Percentiles rank a stretch among this genome's conserved stretches.
These are phyloP conservation scores for Pungitius pungitius DNA, from an alignment of 2,113 vertebrate species.

Conservation along the genomic window DNA sequence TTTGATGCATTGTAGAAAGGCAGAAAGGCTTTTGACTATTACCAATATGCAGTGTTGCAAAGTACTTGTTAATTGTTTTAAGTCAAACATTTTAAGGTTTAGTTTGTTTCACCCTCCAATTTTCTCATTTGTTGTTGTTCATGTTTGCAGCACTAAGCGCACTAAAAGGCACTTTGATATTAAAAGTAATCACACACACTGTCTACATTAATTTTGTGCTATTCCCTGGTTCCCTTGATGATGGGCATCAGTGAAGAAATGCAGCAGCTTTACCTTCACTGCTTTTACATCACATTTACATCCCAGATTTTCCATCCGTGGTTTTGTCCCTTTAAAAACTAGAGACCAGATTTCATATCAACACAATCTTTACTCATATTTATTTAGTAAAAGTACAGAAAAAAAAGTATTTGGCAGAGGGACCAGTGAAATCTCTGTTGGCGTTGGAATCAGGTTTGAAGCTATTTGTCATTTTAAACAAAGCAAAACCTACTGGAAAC, in stretches of 20 bases:
- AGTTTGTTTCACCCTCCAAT: background rate
- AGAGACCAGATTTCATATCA: constrained; percentile 4
- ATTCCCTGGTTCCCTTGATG: background rate
- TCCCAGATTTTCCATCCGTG: background rate
- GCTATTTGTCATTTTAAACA: constrained; percentile 9
- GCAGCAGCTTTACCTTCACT: background rate
- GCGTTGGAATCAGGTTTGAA: constrained; percentile 32
- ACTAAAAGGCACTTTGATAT: background rate
- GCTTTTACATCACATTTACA: background rate
- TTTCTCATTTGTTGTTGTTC: background rate
- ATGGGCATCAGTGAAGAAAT: background rate
- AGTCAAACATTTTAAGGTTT: background rate
- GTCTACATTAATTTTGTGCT: background rate
- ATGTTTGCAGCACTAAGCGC: too few relatives aligned
- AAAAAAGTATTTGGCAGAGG: constrained; percentile 46
- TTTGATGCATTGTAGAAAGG: background rate
- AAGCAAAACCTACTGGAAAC: background rate
- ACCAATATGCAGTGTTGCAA: too few relatives aligned
- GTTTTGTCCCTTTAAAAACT: background rate
- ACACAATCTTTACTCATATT: constrained; percentile 50
- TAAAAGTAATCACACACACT: background rate
- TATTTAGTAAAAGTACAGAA: constrained; percentile 55
- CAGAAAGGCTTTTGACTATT: background rate
- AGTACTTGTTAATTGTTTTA: background rate
- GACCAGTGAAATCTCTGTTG: constrained; percentile 56